Base-by-base conservation (phyloP, 2,113 vertebrate genomes). In the Suncus etruscus region DNA sequence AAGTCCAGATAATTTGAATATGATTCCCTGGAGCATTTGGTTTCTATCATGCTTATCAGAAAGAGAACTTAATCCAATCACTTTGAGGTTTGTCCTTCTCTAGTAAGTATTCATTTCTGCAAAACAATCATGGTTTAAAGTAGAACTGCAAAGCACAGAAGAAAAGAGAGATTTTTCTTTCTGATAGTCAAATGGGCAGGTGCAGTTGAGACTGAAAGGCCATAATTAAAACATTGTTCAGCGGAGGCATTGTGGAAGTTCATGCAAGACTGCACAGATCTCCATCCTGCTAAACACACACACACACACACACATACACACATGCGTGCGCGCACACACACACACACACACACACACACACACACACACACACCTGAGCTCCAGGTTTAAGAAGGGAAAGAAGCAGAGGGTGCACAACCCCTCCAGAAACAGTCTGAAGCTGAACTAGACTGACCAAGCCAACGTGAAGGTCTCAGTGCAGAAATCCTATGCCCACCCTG, bases 191-290 rank as follows among this genome's bases (percentile, higher is more conserved):
- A 93, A 79, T 91, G 85, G 92, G 68, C 92, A 95, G 70, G 88
- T 96, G 87, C 87, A 91, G 89, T 87, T 91, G 79, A 94, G 92
- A 87, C 87, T 51, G 92, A 84, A 93, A 85, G 85, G 68, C 91
- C 89, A 93, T 95, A 92, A 95, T 92, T 93, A 93, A 94, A 94
- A 95, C 95, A 95, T 92, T 91, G 81, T 95, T 95, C 81, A 58
- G 94, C 86, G 1, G 45, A 66, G 45, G 78, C 74, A 79, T 51
- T 18, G 65, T 72, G 79, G 83, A 89, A 54, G 79, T 84, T 87
- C 83, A 91, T 29, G 92, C 89, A 94, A 92, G 77, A 94, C 88
- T 95, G 86, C 80, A 76, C 86, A 89, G 63, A 63, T 68, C 91
- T 75, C 86, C 51, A 80, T 16, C 65, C n/a, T 48, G 12, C 76